Percentiles rank a stretch among this genome's conserved stretches.
phyloP scores from a whole-genome alignment of 1,140 invertebrate genomes.

The Aphelinus atriplicis region DNA sequence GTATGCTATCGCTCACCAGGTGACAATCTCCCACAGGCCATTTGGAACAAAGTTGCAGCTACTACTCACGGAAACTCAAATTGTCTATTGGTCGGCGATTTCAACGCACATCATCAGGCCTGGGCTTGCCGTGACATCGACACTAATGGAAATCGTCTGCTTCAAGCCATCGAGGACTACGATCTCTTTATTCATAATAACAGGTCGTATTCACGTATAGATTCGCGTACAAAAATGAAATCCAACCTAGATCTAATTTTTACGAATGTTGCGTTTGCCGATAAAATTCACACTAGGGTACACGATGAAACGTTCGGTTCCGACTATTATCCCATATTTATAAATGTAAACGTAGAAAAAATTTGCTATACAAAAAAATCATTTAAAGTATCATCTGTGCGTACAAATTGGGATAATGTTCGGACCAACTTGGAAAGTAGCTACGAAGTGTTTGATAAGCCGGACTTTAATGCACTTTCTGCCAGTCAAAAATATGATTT shows the following conservation, averaged over 20 bases:
- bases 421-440: not conserved
- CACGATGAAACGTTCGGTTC: conserved; percentile 10
- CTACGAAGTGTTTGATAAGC: not conserved
- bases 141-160: not conserved
- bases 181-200: conserved; percentile 1
- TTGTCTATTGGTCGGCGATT: not conserved
- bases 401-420: conserved; percentile 9
- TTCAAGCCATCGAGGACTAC: not conserved
- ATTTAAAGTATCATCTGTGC: conserved; percentile 1
- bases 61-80: not conserved
- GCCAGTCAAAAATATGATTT: not conserved
- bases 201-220: not conserved
- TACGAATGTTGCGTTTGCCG: not conserved
- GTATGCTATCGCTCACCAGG: conserved; percentile 5
- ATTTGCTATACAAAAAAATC: not conserved
- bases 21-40: not conserved
- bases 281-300: conserved; percentile 46
- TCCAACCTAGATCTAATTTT: conserved; percentile 14
- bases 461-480: not conserved
- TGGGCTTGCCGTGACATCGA: conserved; percentile 5
- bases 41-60: not conserved
- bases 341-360: not conserved
- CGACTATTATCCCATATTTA: conserved; percentile 1
- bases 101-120: conserved; percentile 7
- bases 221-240: not conserved